Evolutionary conservation across 2,888 invertebrate genomes (phyloP).

Genomic region (Pseudococcus jackbeardsleyi): DNA sequence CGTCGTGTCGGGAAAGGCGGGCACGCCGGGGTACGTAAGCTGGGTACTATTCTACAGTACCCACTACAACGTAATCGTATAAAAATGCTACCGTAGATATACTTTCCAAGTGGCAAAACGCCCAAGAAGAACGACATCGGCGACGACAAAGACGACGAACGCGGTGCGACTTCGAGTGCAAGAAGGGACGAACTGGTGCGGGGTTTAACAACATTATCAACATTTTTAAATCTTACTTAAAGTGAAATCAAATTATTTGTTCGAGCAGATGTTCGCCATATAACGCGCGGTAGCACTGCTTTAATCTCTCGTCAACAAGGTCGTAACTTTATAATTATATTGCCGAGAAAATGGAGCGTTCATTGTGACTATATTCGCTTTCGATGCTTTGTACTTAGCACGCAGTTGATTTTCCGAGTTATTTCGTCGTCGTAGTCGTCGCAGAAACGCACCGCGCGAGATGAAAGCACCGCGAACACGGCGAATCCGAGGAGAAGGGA

Average conservation of each 20-base stretch:
- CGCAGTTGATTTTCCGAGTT: constrained; percentile 50
- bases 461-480: too few species aligned
- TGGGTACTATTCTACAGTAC: too few species aligned
- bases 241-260: constrained; percentile 55
- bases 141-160: background rate
- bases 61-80: too few species aligned
- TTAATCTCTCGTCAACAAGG: constrained; percentile 36
- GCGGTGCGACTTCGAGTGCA: too few species aligned
- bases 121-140: background rate
- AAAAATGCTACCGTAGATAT: background rate
- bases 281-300: constrained; percentile 31
- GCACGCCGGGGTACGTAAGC: background rate
- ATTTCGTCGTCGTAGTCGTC: background rate
- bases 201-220: constrained; percentile 29
- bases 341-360: constrained; percentile 32
- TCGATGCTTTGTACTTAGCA: background rate
- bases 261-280: constrained; percentile 41
- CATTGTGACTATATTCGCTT: constrained; percentile 1
- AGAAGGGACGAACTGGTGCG: background rate
- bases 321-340: constrained; percentile 52
- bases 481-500: too few species aligned
- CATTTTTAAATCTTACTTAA: constrained; percentile 52
- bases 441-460: background rate
- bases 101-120: background rate
- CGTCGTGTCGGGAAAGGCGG: background rate